Percentiles rank a stretch among this genome's conserved stretches.
Evolutionary conservation across 2,113 vertebrate genomes (phyloP).

Genomic region (Etheostoma cragini): DNA sequence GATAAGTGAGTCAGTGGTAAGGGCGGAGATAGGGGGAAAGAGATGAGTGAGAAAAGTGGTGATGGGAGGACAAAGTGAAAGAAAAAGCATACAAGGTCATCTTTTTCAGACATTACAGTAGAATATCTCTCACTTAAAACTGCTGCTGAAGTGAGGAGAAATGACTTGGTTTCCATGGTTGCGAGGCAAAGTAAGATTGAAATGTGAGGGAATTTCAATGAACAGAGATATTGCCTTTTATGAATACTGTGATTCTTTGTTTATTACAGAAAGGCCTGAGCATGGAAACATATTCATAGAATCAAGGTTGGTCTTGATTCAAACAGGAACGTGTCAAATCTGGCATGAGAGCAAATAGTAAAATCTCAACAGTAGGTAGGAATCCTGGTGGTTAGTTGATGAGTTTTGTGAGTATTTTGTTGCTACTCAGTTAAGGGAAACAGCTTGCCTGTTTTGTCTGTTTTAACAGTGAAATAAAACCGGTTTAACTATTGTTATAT

Average conservation of each 20-base stretch:
- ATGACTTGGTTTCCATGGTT: conserved; percentile 74
- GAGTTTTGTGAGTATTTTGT: background rate
- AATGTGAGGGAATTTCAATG: conserved; percentile 44
- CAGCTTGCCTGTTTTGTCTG: background rate
- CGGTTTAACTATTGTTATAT: background rate
- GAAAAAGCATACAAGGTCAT: conserved; percentile 70
- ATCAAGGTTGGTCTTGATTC: conserved; percentile 29
- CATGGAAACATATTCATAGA: background rate
- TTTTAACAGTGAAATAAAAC: background rate
- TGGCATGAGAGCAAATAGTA: conserved; percentile 1
- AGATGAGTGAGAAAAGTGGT: conserved; percentile 46
- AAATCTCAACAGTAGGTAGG: background rate
- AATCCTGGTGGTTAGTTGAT: background rate
- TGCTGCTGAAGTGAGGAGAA: conserved; percentile 20
- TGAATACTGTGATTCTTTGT: conserved; percentile 32
- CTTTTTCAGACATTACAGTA: conserved; percentile 54
- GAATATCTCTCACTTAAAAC: conserved; percentile 45
- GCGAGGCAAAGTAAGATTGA: conserved; percentile 57
- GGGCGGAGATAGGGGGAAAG: conserved; percentile 29
- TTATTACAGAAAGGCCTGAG: conserved; percentile 13
- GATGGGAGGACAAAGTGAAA: conserved; percentile 54
- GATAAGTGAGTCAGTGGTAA: conserved; percentile 56
- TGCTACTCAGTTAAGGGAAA: background rate
- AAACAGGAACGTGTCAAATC: conserved; percentile 28
- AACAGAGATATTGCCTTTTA: conserved; percentile 45